Evolutionary conservation across 2,888 invertebrate genomes (phyloP), one percentile per base, ranked within the genome.

Genomic region (Aplocera efformata): DNA sequence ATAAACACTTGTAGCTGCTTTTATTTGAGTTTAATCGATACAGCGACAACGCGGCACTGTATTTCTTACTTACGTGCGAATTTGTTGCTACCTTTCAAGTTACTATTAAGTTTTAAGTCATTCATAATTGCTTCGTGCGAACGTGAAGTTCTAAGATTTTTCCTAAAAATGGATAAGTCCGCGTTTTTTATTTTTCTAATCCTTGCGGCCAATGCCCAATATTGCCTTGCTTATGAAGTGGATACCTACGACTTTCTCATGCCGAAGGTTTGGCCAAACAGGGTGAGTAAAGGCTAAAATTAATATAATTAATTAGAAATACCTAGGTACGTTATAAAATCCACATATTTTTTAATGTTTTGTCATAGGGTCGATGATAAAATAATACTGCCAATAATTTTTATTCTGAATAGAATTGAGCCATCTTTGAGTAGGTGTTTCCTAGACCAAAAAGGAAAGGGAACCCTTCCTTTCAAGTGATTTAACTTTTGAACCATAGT

Each of bases 181-280:
- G 23, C 56, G 47, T 40, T 70, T 47, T 48, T 51, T 7, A 30
- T 70, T 32, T 54, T 70, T 34, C 48, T 65, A 31, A 49, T 63
- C 45, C 40, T 74, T 23, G 42, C 50, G n/a, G 39, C 60, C 42
- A 64, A 55, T 31, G 37, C 50, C 47, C 57, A 62, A 53, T 45
- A 57, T 36, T 60, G 57, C 32, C 55, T 56, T 22, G 63, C 74
- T 2, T 48, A 69, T 41, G 84, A 85, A 67, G 63, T 82, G 34
- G 79, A 86, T 54, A 73, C 90, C 47, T 95, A 93, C 68, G 90
- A 94, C 41, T 89, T 96, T 58, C 81, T 94, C 10, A 96, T 96
- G 96, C 96, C 96, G 46, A 92, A 94, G 80, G 95, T 96, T 35
- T 91, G 89, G 65, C 95, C 96, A 13, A 90, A 93, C 64, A 90